Percentiles rank a stretch among this genome's conserved stretches.
phyloP scores from a whole-genome alignment of 2,797 vertebrate species.

The Natrix natrix region DNA sequence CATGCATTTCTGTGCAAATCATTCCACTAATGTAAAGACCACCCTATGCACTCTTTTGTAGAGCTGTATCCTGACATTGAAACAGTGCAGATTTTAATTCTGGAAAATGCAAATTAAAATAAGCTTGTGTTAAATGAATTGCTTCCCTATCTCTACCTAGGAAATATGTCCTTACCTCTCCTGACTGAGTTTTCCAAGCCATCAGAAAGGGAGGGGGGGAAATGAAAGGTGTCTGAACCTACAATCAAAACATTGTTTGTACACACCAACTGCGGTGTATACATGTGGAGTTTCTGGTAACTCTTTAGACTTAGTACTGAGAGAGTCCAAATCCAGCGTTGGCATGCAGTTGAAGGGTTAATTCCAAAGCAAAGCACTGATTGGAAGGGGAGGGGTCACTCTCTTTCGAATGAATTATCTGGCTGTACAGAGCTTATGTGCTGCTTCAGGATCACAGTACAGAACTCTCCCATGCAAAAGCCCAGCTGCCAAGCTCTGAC shows the following conservation, averaged over 20 bases:
- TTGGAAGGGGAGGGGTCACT: slow-evolving; percentile 57
- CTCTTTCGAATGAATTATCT: slow-evolving; percentile 58
- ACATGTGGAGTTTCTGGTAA: background rate
- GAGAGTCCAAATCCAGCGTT: background rate
- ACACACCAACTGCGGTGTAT: background rate
- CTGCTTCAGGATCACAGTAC: slow-evolving; percentile 36
- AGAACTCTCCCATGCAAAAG: slow-evolving; percentile 26
- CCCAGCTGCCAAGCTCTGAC: slow-evolving; percentile 46
- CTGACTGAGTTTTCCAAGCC: background rate
- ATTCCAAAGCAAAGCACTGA: slow-evolving; percentile 29
- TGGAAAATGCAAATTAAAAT: background rate
- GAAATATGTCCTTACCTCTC: background rate
- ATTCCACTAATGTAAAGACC: background rate
- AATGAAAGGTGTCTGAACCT: background rate
- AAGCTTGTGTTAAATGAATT: background rate
- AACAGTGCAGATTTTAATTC: background rate
- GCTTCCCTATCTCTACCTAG: background rate
- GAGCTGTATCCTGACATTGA: background rate
- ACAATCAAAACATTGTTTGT: background rate
- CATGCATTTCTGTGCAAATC: background rate
- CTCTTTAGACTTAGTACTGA: background rate
- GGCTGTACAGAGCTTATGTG: slow-evolving; percentile 54
- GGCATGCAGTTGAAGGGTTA: slow-evolving; percentile 55
- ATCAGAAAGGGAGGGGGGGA: background rate
- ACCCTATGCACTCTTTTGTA: background rate